These are phyloP conservation scores for Nyctibius bracteatus DNA, from an alignment of 2,113 vertebrate genomes.

Conservation along the genomic window DNA sequence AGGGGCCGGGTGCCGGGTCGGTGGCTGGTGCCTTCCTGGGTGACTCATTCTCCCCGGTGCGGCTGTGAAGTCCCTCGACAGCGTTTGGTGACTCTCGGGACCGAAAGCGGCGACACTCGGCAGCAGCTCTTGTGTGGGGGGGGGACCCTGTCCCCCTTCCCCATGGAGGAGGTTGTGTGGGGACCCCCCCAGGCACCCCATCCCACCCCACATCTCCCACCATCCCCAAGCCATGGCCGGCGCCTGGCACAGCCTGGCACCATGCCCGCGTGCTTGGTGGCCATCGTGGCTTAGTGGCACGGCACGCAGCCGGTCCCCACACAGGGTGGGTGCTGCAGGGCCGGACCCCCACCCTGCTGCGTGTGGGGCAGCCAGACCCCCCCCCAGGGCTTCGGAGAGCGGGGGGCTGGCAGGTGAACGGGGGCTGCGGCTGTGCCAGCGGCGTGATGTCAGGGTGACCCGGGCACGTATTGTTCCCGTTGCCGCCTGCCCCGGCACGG, in stretches of 20 bases:
- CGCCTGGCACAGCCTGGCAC: neutral
- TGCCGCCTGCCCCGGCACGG: neutral
- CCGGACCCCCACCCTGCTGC: neutral
- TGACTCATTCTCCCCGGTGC: conserved; percentile 41
- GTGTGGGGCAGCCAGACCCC: neutral
- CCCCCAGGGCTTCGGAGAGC: neutral
- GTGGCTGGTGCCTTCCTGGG: neutral
- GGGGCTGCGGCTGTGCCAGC: neutral
- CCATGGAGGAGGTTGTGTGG: neutral
- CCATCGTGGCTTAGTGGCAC: neutral
- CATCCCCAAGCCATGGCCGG: fast-evolving
- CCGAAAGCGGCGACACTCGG: neutral
- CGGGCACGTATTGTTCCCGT: neutral
- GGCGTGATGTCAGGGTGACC: conserved; percentile 47
- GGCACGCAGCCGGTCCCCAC: neutral
- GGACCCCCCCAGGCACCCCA: too few species aligned
- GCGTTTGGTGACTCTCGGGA: neutral
- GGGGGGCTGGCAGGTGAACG: neutral
- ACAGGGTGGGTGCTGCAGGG: neutral
- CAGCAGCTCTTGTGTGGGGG: neutral
- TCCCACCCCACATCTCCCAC: neutral
- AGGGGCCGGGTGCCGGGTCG: neutral
- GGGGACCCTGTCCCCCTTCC: neutral
- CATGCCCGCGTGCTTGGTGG: neutral
- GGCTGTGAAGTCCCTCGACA: conserved; percentile 50